Evolutionary conservation across 1,140 invertebrate genomes (phyloP).

Genomic region (Papilio xuthus): DNA sequence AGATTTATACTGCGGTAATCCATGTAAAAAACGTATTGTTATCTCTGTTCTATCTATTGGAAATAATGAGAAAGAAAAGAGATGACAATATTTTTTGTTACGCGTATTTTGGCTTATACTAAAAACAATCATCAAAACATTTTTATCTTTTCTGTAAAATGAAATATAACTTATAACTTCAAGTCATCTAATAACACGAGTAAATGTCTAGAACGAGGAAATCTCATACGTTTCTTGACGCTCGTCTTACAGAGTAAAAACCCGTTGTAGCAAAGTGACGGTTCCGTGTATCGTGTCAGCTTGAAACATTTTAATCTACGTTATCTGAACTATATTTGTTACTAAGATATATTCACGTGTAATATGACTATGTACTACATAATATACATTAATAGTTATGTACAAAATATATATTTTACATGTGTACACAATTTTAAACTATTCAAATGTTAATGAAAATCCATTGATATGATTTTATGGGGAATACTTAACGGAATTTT

Average conservation of each 20-base stretch:
- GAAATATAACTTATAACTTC: not conserved
- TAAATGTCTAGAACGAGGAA: not conserved
- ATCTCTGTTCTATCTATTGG: no score
- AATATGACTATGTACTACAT: not conserved
- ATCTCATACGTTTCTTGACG: not conserved
- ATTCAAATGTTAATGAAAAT: no score
- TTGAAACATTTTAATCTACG: not conserved
- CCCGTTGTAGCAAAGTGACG: slow-evolving; percentile 4
- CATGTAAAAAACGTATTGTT: no score
- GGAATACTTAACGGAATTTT: no score
- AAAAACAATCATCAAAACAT: not conserved
- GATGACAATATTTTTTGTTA: not conserved
- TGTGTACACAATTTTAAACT: no score
- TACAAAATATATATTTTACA: no score
- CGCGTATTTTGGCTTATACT: not conserved
- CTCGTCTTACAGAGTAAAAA: not conserved
- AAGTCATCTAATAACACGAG: slow-evolving; percentile 2
- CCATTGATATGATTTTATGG: no score
- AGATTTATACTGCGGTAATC: not conserved
- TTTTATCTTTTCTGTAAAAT: not conserved
- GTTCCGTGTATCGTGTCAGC: slow-evolving; percentile 8
- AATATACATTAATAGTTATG: no score
- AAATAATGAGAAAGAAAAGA: no score
- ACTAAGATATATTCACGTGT: not conserved
- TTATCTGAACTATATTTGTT: not conserved